Conservation (phyloP, 2,888 invertebrate genomes). For the Coelinius sp. region DNA sequence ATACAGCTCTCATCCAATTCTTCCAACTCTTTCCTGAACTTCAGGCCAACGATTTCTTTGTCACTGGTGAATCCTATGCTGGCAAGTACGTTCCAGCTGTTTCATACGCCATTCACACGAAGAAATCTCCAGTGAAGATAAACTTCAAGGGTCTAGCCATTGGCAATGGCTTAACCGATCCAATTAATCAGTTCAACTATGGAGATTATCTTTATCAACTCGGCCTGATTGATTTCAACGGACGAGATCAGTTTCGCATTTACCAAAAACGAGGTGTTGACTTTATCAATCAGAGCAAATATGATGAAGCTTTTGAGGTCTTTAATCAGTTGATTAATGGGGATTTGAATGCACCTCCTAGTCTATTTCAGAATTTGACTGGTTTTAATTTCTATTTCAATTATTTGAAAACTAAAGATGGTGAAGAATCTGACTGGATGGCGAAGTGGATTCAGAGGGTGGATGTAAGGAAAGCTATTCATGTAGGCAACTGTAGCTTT, state of each 20-base stretch:
- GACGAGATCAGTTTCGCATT: slow-evolving; percentile 74
- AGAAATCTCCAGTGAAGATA: slow-evolving; percentile 77
- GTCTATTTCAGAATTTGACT: slow-evolving; percentile 81
- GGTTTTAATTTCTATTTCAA: slow-evolving; percentile 86
- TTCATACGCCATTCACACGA: slow-evolving; percentile 80
- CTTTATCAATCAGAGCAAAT: slow-evolving; percentile 78
- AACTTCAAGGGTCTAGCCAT: slow-evolving; percentile 82
- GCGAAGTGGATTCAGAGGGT: slow-evolving; percentile 77
- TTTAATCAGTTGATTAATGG: slow-evolving; percentile 82
- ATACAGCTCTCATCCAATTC: slow-evolving; percentile 84
- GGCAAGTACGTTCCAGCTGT: slow-evolving; percentile 87
- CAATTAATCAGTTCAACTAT: slow-evolving; percentile 82
- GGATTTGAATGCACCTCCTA: slow-evolving; percentile 75
- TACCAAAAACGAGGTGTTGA: slow-evolving; percentile 75
- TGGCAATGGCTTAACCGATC: slow-evolving; percentile 87
- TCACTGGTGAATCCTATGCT: slow-evolving; percentile 92
- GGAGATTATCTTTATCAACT: slow-evolving; percentile 85
- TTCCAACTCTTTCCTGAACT: slow-evolving; percentile 86
- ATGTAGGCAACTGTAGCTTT: slow-evolving; percentile 87
- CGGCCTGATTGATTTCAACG: slow-evolving; percentile 80
- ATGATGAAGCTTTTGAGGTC: slow-evolving; percentile 79
- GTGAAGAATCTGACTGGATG: slow-evolving; percentile 73
- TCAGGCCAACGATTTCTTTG: slow-evolving; percentile 83
- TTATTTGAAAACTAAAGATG: slow-evolving; percentile 77
- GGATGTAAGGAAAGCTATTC: slow-evolving; percentile 81